Evolutionary conservation across 2,888 invertebrate genomes (phyloP), one percentile per base, ranked within the genome.

Genomic region (Scaptomyza tumidula): DNA sequence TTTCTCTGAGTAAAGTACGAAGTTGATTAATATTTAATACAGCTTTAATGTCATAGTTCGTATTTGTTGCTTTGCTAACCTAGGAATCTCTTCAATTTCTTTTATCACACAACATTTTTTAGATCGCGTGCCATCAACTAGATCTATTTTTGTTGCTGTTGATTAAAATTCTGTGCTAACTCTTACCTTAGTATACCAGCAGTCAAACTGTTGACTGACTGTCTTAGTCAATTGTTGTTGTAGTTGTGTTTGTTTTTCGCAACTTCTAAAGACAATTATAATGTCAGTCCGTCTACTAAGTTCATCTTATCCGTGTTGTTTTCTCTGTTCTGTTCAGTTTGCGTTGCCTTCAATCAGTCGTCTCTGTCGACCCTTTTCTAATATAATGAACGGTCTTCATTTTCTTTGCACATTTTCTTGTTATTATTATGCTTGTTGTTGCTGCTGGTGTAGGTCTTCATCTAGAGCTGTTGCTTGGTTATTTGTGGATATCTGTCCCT

Each of bases 341-440:
- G 33, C 57, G 60, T 58, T 67, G 69, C 71, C 83, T 85, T 73
- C 75, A 72, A 85, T 83, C 86, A 87, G 87, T 87, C 86, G 80
- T 80, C 78, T 81, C 76, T 83, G 88, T 82, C 84, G 57, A 54
- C 59, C 63, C 49, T 68, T 81, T 79, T 80, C 74, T 81, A 82
- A 81, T 79, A 79, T 82, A 79, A 71, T 77, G 77, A 71, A 67
- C 56, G 59, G 37, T 67, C 62, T 57, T 49, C 52, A 33, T 33
- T 33, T 56, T 64, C 31, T 48, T 50, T 48, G 65, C 43, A 13
- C 54, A 50, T 59, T 54, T 71, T 53, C 41, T 45, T 35, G 46
- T 24, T 35, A 24, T 19, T 16, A 49, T 45, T 45, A 16, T 54
- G 43, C 14, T 43, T 65, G 41, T 43, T 61, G 29, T 50, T 29